Percentiles rank a stretch among this genome's conserved stretches.
Conservation (phyloP, 2,113 vertebrate species). For the Tringa solitaria region DNA sequence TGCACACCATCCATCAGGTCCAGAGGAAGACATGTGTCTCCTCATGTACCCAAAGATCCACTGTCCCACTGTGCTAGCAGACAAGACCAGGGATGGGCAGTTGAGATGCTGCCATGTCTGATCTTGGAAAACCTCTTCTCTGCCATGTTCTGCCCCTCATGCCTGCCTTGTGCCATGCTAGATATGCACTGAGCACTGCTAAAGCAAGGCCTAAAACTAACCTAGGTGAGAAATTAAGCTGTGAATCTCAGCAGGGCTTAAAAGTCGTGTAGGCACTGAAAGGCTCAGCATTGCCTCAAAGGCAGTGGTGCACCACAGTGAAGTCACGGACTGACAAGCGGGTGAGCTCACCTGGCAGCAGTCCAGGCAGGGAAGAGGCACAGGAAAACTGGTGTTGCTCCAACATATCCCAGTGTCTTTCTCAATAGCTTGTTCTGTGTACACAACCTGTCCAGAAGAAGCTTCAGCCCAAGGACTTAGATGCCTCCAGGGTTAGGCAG, state of each 20-base stretch:
- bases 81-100: rapidly evolving
- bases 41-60: background rate
- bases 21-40: background rate
- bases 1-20: background rate
- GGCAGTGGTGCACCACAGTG: background rate
- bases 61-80: background rate
- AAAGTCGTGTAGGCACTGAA: background rate
- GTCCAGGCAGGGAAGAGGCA: background rate
- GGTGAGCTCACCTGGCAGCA: background rate
- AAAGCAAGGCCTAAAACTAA: background rate
- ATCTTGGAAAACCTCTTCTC: background rate
- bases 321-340: background rate
- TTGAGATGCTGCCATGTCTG: rapidly evolving
- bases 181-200: background rate
- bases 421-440: background rate
- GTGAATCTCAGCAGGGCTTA: background rate
- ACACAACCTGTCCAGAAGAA: background rate
- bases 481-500: background rate
- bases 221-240: background rate
- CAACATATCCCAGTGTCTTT: background rate
- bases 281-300: background rate
- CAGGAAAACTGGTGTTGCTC: background rate
- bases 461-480: background rate
- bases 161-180: background rate
- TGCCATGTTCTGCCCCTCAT: background rate